Evolutionary conservation across 2,113 vertebrate genomes (phyloP).

Genomic region (Gila orcuttii): DNA sequence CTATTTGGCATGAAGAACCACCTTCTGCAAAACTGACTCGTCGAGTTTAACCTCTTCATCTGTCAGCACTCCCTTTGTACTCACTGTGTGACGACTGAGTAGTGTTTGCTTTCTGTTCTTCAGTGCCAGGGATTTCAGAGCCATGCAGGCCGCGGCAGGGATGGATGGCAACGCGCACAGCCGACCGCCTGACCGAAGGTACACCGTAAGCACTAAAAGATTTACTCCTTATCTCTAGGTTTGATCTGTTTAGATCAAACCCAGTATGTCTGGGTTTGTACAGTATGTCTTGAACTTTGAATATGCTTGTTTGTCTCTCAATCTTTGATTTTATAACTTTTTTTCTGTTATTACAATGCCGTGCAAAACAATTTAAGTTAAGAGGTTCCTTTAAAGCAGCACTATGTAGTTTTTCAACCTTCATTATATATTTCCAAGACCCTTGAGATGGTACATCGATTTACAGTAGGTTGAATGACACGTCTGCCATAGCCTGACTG

Average conservation of each 20-base stretch:
- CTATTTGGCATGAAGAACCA: not conserved
- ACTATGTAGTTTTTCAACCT: too few species aligned
- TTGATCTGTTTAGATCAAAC: not conserved
- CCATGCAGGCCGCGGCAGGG: conserved; percentile 61
- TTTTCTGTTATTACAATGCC: not conserved
- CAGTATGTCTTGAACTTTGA: not conserved
- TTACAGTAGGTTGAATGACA: too few species aligned
- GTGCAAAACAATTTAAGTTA: too few species aligned
- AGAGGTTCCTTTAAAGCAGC: too few species aligned
- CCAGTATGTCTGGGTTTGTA: not conserved
- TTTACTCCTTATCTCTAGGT: not conserved
- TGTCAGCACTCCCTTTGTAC: conserved; percentile 4
- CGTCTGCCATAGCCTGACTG: too few species aligned
- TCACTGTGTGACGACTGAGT: conserved; percentile 10
- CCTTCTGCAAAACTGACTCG: conserved; percentile 17
- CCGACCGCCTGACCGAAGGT: conserved; percentile 70
- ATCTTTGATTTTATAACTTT: not conserved
- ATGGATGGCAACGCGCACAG: conserved; percentile 73
- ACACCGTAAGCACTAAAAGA: conserved; percentile 41
- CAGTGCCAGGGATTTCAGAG: conserved; percentile 66
- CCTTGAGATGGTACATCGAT: too few species aligned
- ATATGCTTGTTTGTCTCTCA: not conserved
- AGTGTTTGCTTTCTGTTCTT: conserved; percentile 58
- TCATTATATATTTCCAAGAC: too few species aligned
- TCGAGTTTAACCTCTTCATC: conserved; percentile 22